Evolutionary conservation across 2,888 invertebrate genomes (phyloP), one percentile per base, ranked within the genome.

Genomic region (Anorthoa munda): DNA sequence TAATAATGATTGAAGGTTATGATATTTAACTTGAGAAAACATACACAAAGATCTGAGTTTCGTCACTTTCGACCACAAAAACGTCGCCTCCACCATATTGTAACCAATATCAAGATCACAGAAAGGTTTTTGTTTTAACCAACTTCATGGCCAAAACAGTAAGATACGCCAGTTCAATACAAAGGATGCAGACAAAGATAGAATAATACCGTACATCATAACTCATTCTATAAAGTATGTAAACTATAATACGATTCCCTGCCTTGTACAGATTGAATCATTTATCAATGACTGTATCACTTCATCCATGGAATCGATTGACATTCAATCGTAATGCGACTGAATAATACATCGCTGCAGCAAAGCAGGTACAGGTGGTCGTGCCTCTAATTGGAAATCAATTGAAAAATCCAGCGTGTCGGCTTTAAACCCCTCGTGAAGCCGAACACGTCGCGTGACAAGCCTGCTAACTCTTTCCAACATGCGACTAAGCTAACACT

Each of bases 351-450:
- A 78, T 63, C 66, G 50, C 51, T 66, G 61, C 78, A 82, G 65
- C 58, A 66, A 53, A 69, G 64, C 21, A 64, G 66, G 67, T 56
- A 66, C 82, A 82, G 73, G 70, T 82, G 77, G 64, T 48, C 64
- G 55, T 69, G 68, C 66, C 58, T 53, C 55, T 82, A 82, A 82
- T 82, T 79, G 83, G 79, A 79, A 76, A 82, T 82, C 71, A 79
- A 82, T 82, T 82, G 79, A 66, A 74, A 74, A 82, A 66, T 65
- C 70, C 74, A 74, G 51, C 74, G 51, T 59, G 71, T 66, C 63
- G 59, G 39, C 63, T 65, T 51, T 21, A 51, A 59, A 48, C 64
- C 64, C 51, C 13, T 15, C 39, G 68, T 53, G 7, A 45, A 12
- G 23, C 58, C 55, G 51, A 45, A 58, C 67, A 50, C 17, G 45